phyloP scores from a whole-genome alignment of 2,797 vertebrate genomes.

The Ptychadena robeensis region DNA sequence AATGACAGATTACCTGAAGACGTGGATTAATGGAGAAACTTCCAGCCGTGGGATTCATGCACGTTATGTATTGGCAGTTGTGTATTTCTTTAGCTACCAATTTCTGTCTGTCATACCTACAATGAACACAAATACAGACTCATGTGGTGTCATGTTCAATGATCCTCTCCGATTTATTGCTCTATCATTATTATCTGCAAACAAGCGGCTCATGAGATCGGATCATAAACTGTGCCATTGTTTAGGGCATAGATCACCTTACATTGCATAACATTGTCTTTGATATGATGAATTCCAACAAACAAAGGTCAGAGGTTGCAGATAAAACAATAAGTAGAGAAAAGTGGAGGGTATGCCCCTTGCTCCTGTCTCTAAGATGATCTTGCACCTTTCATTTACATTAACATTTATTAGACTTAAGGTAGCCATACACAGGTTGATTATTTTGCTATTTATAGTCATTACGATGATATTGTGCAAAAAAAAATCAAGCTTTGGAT shows the following conservation, averaged over 20 bases:
- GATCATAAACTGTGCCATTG: background rate
- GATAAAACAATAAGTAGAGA: too few relatives aligned
- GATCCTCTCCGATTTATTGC: background rate
- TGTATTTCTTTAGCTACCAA: constrained; percentile 89
- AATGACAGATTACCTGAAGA: constrained; percentile 79
- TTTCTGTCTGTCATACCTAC: constrained; percentile 97
- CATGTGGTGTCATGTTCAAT: constrained; percentile 2
- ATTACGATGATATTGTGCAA: too few relatives aligned
- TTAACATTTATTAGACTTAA: too few relatives aligned
- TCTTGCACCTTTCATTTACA: too few relatives aligned
- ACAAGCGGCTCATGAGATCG: background rate
- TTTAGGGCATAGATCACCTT: background rate
- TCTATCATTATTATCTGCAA: constrained; percentile 35
- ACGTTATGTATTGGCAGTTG: constrained; percentile 90
- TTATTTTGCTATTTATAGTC: too few relatives aligned
- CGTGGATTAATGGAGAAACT: constrained; percentile 91
- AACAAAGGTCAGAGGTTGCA: too few relatives aligned
- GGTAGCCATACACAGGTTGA: too few relatives aligned
- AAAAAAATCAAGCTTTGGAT: too few relatives aligned
- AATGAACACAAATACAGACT: constrained; percentile 59
- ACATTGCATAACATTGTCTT: background rate
- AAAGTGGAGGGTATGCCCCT: too few relatives aligned
- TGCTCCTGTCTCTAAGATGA: too few relatives aligned
- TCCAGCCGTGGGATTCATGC: constrained; percentile 92
- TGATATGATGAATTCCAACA: background rate